Evolutionary conservation across 2,888 invertebrate species (phyloP).

Genomic region (Ophion slaviceki): DNA sequence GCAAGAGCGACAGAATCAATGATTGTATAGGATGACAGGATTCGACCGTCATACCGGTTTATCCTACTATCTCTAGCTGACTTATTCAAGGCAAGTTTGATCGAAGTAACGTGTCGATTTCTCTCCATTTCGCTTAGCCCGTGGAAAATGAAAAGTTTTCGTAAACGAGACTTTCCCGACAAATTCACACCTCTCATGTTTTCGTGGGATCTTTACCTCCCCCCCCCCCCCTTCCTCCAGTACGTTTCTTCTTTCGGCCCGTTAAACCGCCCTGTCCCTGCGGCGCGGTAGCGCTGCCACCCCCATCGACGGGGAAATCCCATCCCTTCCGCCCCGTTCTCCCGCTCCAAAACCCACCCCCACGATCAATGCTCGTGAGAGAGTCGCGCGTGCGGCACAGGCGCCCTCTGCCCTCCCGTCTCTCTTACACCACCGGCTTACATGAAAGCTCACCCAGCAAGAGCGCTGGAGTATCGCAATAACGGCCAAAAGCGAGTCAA

Average conservation of each 20-base stretch:
- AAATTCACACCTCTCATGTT: conserved; percentile 26
- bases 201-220: conserved; percentile 1
- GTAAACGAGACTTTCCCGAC: conserved; percentile 20
- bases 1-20: too few relatives aligned
- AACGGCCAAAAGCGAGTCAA: conserved; percentile 42
- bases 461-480: conserved; percentile 39
- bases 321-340: conserved; percentile 64
- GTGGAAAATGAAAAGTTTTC: conserved; percentile 15
- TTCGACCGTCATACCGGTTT: too few relatives aligned
- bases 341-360: conserved; percentile 73
- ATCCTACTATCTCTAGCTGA: too few relatives aligned
- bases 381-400: conserved; percentile 77
- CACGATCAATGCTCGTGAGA: conserved; percentile 82
- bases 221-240: not conserved
- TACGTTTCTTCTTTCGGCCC: conserved; percentile 59
- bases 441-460: conserved; percentile 57
- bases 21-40: too few relatives aligned
- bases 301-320: conserved; percentile 62
- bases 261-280: conserved; percentile 60
- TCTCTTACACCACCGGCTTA: conserved; percentile 59
- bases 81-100: too few relatives aligned
- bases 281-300: conserved; percentile 55
- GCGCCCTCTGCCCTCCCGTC: conserved; percentile 77
- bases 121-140: too few relatives aligned
- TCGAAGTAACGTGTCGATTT: too few relatives aligned